Percentiles rank a stretch among this genome's conserved stretches.
phyloP scores from a whole-genome alignment of 2,888 invertebrate species.

The Catocala sponsa region DNA sequence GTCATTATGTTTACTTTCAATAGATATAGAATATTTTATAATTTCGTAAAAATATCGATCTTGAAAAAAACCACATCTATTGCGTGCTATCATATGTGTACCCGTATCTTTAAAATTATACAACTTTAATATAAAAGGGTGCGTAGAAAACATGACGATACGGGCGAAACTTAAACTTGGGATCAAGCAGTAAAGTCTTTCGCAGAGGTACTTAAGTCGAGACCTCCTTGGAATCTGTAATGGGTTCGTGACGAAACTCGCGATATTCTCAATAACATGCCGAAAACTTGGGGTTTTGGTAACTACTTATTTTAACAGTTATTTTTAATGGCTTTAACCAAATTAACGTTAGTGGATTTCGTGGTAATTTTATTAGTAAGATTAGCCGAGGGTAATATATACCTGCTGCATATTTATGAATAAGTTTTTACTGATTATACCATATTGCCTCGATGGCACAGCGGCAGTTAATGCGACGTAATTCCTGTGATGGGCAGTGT shows the following conservation, averaged over 20 bases:
- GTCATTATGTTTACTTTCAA: too few species aligned
- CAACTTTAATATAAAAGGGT: constrained; percentile 16
- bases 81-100: too few species aligned
- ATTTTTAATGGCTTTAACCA: too few species aligned
- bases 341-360: too few species aligned
- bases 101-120: too few species aligned
- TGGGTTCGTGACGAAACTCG: constrained; percentile 76
- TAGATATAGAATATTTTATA: too few species aligned
- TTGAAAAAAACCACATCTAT: background rate
- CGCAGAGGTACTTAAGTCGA: constrained; percentile 72
- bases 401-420: too few species aligned
- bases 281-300: constrained; percentile 39
- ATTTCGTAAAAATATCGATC: background rate
- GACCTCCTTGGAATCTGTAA: constrained; percentile 75
- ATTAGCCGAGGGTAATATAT: constrained; percentile 10
- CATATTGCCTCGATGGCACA: too few species aligned
- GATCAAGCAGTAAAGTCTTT: constrained; percentile 72
- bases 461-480: too few species aligned
- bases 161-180: constrained; percentile 60
- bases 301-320: constrained; percentile 38
- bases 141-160: constrained; percentile 32
- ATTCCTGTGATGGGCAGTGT: too few species aligned
- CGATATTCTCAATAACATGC: constrained; percentile 60
- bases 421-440: too few species aligned
- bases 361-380: constrained; percentile 1